Conservation (phyloP, 2,888 invertebrate species). For the Tholera decimalis region DNA sequence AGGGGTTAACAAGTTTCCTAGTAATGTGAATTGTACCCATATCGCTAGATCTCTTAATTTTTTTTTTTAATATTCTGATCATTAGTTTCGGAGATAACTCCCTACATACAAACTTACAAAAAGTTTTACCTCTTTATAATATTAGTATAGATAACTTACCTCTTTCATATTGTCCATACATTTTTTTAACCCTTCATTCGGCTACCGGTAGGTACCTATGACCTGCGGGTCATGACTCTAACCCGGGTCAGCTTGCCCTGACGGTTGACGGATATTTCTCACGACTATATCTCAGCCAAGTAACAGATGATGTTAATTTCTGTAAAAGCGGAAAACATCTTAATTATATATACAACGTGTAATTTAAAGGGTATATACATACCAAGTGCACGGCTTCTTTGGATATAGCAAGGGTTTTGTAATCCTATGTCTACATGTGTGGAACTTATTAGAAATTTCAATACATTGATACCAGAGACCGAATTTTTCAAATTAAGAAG, state of each 20-base stretch:
- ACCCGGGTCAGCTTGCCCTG: constrained; percentile 35
- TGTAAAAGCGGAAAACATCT: background rate
- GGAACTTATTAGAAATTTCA: no score
- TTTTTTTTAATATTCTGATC: no score
- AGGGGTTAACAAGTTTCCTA: no score
- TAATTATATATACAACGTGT: background rate
- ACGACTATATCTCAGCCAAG: constrained; percentile 6
- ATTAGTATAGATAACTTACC: background rate
- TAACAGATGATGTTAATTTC: background rate
- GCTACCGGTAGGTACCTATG: constrained; percentile 35
- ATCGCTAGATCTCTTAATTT: no score
- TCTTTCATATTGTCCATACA: background rate
- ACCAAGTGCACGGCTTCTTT: no score
- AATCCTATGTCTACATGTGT: no score
- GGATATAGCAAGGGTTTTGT: background rate
- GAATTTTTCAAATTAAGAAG: no score
- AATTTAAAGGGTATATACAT: background rate
- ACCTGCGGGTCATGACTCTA: constrained; percentile 39
- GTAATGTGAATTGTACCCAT: no score
- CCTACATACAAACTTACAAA: no score
- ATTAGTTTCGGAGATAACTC: no score
- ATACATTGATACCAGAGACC: no score
- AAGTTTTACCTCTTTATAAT: no score
- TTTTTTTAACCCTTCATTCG: constrained; percentile 42
- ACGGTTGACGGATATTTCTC: constrained; percentile 40